These are phyloP conservation scores for Aleadryas rufinucha DNA, from an alignment of 2,113 vertebrate species.

Conservation along the genomic window DNA sequence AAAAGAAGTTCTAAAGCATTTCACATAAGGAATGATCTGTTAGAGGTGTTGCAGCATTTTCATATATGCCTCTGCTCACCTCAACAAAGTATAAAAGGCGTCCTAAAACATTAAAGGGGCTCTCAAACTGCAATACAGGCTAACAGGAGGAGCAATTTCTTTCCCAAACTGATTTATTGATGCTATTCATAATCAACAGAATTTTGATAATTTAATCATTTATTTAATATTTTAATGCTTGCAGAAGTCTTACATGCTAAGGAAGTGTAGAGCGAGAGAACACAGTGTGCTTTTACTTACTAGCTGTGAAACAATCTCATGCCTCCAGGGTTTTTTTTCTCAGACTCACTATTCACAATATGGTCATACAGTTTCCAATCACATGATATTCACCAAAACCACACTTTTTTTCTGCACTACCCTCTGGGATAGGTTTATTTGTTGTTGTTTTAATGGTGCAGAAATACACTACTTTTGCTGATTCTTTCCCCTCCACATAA, in stretches of 20 bases:
- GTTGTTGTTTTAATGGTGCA: not conserved
- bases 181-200: not conserved
- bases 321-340: not conserved
- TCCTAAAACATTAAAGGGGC: not conserved
- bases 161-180: not conserved
- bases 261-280: not conserved
- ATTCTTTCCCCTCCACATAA: not conserved
- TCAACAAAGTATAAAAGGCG: not conserved
- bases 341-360: not conserved
- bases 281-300: not conserved
- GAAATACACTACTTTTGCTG: not conserved
- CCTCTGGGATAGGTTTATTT: not conserved
- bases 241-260: not conserved
- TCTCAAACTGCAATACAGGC: not conserved
- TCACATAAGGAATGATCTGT: not conserved
- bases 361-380: not conserved
- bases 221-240: not conserved
- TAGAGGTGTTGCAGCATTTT: not conserved
- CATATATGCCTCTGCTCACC: not conserved
- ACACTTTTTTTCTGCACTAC: not conserved
- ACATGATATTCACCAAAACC: not conserved
- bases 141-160: not conserved
- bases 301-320: not conserved
- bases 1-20: not conserved
- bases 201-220: not conserved